Base-by-base conservation (phyloP, 2,888 invertebrate species). In the Callyntrura sp. region DNA sequence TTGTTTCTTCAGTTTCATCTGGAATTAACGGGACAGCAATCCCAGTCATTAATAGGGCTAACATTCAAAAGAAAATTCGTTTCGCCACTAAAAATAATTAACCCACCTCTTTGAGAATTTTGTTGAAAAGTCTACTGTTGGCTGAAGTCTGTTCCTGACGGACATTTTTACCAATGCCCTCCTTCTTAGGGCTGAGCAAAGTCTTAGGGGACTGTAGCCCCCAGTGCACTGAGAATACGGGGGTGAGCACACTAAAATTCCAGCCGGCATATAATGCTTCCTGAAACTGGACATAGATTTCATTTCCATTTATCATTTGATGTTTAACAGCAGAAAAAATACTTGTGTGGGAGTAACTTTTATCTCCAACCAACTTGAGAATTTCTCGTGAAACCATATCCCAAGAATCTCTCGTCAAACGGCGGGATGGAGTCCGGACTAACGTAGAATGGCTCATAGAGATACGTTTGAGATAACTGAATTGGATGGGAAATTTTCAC, bases 161-260 rank as follows among this genome's bases (percentile, higher is more conserved):
- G 9, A 87, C 86, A 68, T 87, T 87, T 43, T 87, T 79, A 6
- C 86, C 86, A 0, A 68, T 23, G n/a, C 86, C 86, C 14, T 86
- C 98, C 98, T 94, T 98, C 98, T 57, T 98, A 98, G 82, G 98
- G 95, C 95, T 98, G 98, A 88, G 98, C 95, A 95, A 98, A 98
- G 94, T 98, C 98, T 87, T 79, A 11, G 79, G 55, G 23, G 79
- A 81, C 28, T 90, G 90, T 11, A 90, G 85, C 4, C 90, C 90
- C 90, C 90, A 90, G 45, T 90, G 90, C 25, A 90, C 51, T n/a
- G 81, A 87, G 55, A 81, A 90, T 0, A 85, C 85, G 2, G 88
- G 88, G 9, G 90, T 88, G n/a, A 90, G 65, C 20, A 90, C 90
- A 14, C 57, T 60, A 51, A 90, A 90, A 9, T 78, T 88, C 90